Conservation (phyloP, 2,888 invertebrate species). For the Gari tellinella region DNA sequence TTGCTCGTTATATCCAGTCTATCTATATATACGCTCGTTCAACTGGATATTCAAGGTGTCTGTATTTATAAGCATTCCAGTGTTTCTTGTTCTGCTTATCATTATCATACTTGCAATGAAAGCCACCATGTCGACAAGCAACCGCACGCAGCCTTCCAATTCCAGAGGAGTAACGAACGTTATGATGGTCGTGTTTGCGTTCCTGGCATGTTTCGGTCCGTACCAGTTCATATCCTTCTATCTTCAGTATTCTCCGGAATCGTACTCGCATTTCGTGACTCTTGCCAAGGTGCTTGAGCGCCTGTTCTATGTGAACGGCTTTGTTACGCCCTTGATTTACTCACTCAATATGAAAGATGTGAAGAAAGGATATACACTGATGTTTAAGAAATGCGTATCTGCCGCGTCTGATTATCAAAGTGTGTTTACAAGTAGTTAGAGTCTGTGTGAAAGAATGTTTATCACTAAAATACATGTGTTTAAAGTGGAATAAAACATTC, state of each 20-base stretch:
- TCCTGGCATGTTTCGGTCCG: slow-evolving; percentile 50
- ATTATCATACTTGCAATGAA: slow-evolving; percentile 54
- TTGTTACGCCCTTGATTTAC: slow-evolving; percentile 46
- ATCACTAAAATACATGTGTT: too few species aligned
- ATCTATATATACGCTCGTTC: slow-evolving; percentile 54
- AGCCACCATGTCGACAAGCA: slow-evolving; percentile 42
- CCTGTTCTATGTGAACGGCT: slow-evolving; percentile 39
- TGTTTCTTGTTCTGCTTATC: slow-evolving; percentile 46
- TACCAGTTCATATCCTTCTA: slow-evolving; percentile 57
- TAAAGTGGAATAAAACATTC: too few species aligned
- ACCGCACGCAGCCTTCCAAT: slow-evolving; percentile 43
- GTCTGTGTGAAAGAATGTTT: too few species aligned
- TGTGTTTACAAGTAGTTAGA: slow-evolving; percentile 26
- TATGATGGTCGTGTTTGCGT: slow-evolving; percentile 34
- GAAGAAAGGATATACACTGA: slow-evolving; percentile 51
- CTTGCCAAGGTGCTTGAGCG: slow-evolving; percentile 37
- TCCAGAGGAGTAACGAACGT: slow-evolving; percentile 36
- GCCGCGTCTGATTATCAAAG: slow-evolving; percentile 53
- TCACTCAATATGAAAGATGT: slow-evolving; percentile 40
- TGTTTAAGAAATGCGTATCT: slow-evolving; percentile 53
- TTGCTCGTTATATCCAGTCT: slow-evolving; percentile 44
- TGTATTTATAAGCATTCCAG: slow-evolving; percentile 57
- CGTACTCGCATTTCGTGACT: slow-evolving; percentile 25
- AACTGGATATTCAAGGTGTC: slow-evolving; percentile 59
- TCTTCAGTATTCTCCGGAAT: slow-evolving; percentile 47